Percentiles rank a stretch among this genome's conserved stretches.
Evolutionary conservation across 2,113 vertebrate genomes (phyloP).

Genomic region (Marmota monax): DNA sequence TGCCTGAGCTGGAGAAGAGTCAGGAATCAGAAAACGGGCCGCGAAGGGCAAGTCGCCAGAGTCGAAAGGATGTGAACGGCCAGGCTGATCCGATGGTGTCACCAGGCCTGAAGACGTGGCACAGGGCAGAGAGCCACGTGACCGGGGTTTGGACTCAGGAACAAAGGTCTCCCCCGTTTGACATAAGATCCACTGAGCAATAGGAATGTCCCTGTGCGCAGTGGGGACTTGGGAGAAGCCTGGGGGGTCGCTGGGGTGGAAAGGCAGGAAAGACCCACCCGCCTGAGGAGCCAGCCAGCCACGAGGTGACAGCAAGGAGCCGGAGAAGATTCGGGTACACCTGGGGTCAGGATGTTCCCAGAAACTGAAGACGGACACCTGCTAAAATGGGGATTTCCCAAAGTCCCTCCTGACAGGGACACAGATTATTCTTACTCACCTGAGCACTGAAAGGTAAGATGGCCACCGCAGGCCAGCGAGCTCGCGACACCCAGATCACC

Average conservation of each 20-base stretch:
- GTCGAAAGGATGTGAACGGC: not conserved
- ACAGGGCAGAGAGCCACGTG: not conserved
- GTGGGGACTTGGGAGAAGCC: not conserved
- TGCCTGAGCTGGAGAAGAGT: too few species aligned
- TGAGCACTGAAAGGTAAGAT: not conserved
- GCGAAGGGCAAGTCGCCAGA: too few species aligned
- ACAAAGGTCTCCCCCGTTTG: accelerated
- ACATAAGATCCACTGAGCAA: too few species aligned
- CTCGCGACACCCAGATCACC: not conserved
- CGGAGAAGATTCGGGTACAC: not conserved
- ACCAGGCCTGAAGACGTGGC: too few species aligned
- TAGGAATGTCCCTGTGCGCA: accelerated
- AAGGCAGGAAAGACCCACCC: not conserved
- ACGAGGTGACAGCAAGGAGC: not conserved
- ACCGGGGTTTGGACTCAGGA: not conserved
- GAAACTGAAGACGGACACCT: not conserved
- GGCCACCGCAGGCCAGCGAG: accelerated
- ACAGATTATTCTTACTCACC: not conserved
- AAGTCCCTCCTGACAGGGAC: not conserved
- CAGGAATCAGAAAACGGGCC: not conserved
- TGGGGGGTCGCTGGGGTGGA: too few species aligned
- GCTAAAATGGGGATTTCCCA: too few species aligned
- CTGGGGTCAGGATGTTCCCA: not conserved
- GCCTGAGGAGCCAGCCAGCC: not conserved
- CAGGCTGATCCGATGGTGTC: not conserved